A percentile compares a stretch with the other conserved stretches of the same genome.
These are phyloP conservation scores for Thamnophis sirtalis DNA, from an alignment of 2,113 vertebrate genomes.

Conservation along the genomic window DNA sequence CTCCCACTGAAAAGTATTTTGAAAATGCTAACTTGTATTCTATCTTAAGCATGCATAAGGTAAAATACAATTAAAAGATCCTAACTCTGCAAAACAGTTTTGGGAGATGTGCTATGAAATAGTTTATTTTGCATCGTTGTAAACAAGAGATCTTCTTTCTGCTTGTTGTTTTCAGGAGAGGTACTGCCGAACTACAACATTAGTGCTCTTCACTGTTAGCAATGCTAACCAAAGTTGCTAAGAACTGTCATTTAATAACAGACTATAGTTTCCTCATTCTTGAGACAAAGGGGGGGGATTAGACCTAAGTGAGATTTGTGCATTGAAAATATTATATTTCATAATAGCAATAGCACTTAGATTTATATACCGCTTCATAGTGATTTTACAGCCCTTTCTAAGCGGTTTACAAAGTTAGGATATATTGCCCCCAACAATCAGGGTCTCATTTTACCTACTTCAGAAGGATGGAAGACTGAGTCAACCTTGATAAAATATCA, in stretches of 20 bases:
- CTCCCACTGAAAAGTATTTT: not conserved
- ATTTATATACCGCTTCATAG: too few species aligned
- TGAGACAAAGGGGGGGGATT: not conserved
- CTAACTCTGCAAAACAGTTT: not conserved
- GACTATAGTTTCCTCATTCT: not conserved
- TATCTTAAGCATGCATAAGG: not conserved
- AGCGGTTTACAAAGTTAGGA: too few species aligned
- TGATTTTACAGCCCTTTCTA: too few species aligned
- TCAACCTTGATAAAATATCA: not conserved
- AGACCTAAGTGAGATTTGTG: not conserved
- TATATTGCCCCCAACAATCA: too few species aligned
- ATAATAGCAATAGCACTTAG: not conserved
- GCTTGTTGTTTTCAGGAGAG: not conserved
- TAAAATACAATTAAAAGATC: not conserved
- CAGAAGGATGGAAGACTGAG: too few species aligned
- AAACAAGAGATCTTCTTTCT: not conserved
- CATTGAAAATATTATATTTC: not conserved
- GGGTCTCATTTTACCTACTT: too few species aligned
- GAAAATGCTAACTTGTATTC: not conserved
- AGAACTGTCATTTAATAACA: not conserved
- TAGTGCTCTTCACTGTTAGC: not conserved
- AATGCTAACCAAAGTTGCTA: not conserved
- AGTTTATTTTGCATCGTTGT: not conserved
- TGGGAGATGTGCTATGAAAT: not conserved
- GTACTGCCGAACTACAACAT: not conserved